phyloP scores from a whole-genome alignment of 2,113 vertebrate genomes.

The Corythornis vintsioides region DNA sequence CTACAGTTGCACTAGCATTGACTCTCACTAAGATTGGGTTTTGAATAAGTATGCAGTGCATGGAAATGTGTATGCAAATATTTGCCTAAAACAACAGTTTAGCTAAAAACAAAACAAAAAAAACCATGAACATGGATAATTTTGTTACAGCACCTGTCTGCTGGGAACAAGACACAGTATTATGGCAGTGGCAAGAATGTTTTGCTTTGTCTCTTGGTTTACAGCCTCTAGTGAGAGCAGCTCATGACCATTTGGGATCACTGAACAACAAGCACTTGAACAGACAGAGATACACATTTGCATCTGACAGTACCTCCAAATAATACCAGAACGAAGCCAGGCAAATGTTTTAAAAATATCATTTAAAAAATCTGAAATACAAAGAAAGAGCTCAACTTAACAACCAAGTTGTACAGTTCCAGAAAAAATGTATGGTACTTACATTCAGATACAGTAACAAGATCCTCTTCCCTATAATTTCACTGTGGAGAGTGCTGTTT shows the following conservation, averaged over 20 bases:
- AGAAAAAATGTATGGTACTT: neutral
- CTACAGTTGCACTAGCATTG: neutral
- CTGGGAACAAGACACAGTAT: rapidly evolving
- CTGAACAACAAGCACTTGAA: neutral
- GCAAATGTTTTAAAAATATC: neutral
- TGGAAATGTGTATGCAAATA: neutral
- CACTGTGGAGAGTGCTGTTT: neutral
- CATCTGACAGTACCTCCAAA: neutral
- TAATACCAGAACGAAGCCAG: neutral
- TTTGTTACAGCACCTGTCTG: neutral
- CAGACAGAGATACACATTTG: neutral
- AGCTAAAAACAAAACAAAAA: neutral
- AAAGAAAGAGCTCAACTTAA: neutral
- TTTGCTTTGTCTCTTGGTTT: neutral
- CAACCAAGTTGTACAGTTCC: rapidly evolving
- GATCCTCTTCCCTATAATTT: neutral
- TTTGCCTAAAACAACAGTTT: neutral
- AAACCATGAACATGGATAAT: neutral
- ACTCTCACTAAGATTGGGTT: neutral
- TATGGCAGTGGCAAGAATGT: rapidly evolving
- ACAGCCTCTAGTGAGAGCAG: neutral
- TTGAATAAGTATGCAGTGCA: rapidly evolving
- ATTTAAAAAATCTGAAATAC: neutral
- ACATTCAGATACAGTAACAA: neutral
- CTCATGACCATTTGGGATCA: neutral